phyloP scores from a whole-genome alignment of 2,113 vertebrate genomes.

The Bungarus multicinctus region DNA sequence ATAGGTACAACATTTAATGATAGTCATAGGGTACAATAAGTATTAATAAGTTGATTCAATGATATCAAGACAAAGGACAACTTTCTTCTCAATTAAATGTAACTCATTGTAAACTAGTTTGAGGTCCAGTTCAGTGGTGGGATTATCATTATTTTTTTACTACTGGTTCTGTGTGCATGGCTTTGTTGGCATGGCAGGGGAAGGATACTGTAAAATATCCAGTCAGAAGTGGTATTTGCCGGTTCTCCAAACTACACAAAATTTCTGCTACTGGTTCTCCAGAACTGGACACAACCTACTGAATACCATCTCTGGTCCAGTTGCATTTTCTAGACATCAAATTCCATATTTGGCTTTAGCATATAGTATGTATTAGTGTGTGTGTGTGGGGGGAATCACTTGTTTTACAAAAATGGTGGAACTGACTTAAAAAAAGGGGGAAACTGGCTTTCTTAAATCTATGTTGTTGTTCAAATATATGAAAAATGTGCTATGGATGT shows the following conservation, averaged over 20 bases:
- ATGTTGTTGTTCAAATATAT: neutral
- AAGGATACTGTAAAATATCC: no score
- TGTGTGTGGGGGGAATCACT: neutral
- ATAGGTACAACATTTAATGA: no score
- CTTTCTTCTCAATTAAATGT: neutral
- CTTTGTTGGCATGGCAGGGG: no score
- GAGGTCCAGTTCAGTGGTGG: no score
- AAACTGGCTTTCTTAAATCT: neutral
- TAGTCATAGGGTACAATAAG: no score
- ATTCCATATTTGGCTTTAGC: neutral
- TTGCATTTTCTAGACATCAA: neutral
- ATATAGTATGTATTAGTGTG: neutral
- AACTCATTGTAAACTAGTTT: neutral
- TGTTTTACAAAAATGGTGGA: neutral
- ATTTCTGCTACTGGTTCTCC: no score
- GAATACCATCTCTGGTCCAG: no score
- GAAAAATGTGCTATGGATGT: neutral
- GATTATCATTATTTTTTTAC: no score
- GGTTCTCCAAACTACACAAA: no score
- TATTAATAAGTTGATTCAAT: neutral
- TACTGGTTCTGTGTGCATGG: no score
- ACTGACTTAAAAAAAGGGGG: neutral
- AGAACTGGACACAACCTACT: no score
- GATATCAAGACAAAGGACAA: neutral
- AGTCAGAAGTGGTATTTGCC: no score